Evolutionary conservation across 2,888 invertebrate genomes (phyloP).

Genomic region (Brassicogethes aeneus): DNA sequence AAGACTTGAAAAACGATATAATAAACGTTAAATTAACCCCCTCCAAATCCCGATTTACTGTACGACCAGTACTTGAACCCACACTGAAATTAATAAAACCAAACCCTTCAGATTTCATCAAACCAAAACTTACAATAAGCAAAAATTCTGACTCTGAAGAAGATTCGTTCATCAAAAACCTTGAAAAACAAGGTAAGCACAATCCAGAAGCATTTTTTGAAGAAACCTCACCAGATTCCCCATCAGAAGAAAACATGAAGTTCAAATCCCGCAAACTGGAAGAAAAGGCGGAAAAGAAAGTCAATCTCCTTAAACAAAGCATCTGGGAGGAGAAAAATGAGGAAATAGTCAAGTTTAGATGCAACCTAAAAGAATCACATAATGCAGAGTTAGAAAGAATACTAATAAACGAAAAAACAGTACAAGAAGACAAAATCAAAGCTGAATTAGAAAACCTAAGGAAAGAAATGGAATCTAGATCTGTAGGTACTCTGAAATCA

Average conservation of each 20-base stretch:
- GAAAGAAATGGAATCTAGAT: slow-evolving; percentile 45
- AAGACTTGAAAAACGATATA: slow-evolving; percentile 27
- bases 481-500: slow-evolving; percentile 28
- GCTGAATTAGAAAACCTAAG: slow-evolving; percentile 43
- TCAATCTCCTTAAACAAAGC: slow-evolving; percentile 48
- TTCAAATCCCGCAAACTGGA: slow-evolving; percentile 22
- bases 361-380: slow-evolving; percentile 36
- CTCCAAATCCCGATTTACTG: slow-evolving; percentile 28
- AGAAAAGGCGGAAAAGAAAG: slow-evolving; percentile 42
- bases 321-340: slow-evolving; percentile 43
- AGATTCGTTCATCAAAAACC: slow-evolving; percentile 41
- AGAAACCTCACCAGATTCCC: slow-evolving; percentile 16
- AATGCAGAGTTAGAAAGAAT: slow-evolving; percentile 47
- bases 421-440: slow-evolving; percentile 33
- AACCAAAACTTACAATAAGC: slow-evolving; percentile 49
- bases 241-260: slow-evolving; percentile 18
- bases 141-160: slow-evolving; percentile 41
- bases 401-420: slow-evolving; percentile 35
- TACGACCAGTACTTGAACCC: slow-evolving; percentile 28
- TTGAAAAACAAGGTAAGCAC: slow-evolving; percentile 26
- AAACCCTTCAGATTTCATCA: slow-evolving; percentile 50
- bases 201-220: slow-evolving; percentile 19
- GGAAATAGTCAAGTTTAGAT: slow-evolving; percentile 36
- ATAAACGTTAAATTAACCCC: slow-evolving; percentile 29
- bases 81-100: slow-evolving; percentile 46